Evolutionary conservation across 2,113 vertebrate species (phyloP).

Genomic region (Albula goreensis): DNA sequence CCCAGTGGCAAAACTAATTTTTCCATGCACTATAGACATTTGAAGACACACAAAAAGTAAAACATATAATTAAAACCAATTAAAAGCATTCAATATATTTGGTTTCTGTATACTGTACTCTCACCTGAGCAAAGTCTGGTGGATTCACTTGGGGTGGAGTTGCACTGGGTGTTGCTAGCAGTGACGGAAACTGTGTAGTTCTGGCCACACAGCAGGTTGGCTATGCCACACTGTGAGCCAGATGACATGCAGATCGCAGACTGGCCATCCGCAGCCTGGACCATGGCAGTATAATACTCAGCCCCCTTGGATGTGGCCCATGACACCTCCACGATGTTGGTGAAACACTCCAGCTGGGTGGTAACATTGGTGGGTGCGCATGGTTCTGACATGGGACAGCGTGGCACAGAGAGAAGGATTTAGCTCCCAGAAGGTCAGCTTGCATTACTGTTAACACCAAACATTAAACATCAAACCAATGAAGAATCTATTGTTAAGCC

Average conservation of each 20-base stretch:
- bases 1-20: no score
- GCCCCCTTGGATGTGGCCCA: constrained; percentile 57
- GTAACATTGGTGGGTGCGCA: constrained; percentile 55
- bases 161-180: constrained; percentile 55
- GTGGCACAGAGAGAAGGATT: not conserved
- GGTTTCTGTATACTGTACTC: constrained; percentile 9
- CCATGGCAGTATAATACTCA: constrained; percentile 56
- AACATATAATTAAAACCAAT: no score
- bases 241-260: constrained; percentile 59
- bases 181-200: constrained; percentile 60
- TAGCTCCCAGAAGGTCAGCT: not conserved
- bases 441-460: not conserved
- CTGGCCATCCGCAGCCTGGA: constrained; percentile 38
- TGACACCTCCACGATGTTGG: constrained; percentile 61
- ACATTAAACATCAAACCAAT: not conserved
- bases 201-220: constrained; percentile 61
- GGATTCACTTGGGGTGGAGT: constrained; percentile 57
- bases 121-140: constrained; percentile 62
- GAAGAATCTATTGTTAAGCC: not conserved
- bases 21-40: no score
- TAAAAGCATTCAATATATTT: no score
- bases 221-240: constrained; percentile 55
- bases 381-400: constrained; percentile 51
- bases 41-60: no score
- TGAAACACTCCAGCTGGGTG: constrained; percentile 62